Conservation (phyloP, 2,113 vertebrate genomes). For the Tautogolabrus adspersus region DNA sequence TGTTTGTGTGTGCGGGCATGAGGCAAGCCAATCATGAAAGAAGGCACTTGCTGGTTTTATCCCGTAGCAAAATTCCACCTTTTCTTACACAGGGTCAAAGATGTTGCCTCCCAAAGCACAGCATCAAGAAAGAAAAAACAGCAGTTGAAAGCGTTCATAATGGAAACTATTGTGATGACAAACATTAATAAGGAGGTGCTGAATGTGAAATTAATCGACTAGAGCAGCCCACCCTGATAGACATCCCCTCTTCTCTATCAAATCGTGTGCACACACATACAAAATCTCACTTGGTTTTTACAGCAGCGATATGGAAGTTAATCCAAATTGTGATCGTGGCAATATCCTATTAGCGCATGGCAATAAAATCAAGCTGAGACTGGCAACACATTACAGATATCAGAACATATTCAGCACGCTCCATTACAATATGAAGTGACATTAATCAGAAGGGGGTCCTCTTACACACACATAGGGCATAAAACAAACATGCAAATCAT, state of each 20-base stretch:
- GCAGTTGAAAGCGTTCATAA: slow-evolving; percentile 49
- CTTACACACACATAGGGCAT: slow-evolving; percentile 62
- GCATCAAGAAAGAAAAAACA: slow-evolving; percentile 50
- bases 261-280: slow-evolving; percentile 41
- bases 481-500: slow-evolving; percentile 74
- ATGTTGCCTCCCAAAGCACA: slow-evolving; percentile 18
- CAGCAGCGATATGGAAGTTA: slow-evolving; percentile 74
- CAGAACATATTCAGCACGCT: slow-evolving; percentile 69
- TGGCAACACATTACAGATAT: slow-evolving; percentile 75
- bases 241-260: slow-evolving; percentile 43
- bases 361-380: slow-evolving; percentile 79
- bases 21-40: slow-evolving; percentile 36
- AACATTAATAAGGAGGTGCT: slow-evolving; percentile 66
- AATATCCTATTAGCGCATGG: slow-evolving; percentile 78
- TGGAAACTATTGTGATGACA: slow-evolving; percentile 58
- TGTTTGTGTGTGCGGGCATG: slow-evolving; percentile 6
- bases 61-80: slow-evolving; percentile 34
- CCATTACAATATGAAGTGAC: slow-evolving; percentile 74
- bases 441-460: slow-evolving; percentile 75
- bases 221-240: slow-evolving; percentile 57
- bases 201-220: slow-evolving; percentile 73
- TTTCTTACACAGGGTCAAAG: slow-evolving; percentile 57
- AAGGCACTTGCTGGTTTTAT: slow-evolving; percentile 20
- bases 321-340: slow-evolving; percentile 80
- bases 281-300: slow-evolving; percentile 60